Base-by-base conservation (phyloP, 2,888 invertebrate genomes). In the Tetropium fuscum region DNA sequence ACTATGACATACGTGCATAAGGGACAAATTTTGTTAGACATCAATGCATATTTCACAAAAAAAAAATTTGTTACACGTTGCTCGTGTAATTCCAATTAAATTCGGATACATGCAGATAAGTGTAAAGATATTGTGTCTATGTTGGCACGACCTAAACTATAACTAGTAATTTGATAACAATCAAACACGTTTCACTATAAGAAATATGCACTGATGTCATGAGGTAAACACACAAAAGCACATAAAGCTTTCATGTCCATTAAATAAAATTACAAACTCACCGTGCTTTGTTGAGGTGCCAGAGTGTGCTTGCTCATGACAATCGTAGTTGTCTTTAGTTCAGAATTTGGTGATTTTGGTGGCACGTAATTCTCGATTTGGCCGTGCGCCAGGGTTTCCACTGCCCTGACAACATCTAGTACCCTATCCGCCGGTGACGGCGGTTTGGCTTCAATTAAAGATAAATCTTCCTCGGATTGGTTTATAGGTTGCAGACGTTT, bases 281-380 rank as follows among this genome's bases (percentile, higher is more conserved):
- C 87, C 80, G 85, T 83, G 63, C 82, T 81, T 69, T 83, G 85
- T 83, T 90, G 90, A 76, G 90, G 87, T 74, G 93, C 93, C 73
- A 94, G 84, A 56, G 94, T 94, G 82, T 95, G 95, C 81, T 95
- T 95, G 81, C 94, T 94, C 94, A 95, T 95, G 56, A 95, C 94
- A 73, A 95, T 92, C 7, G 95, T 95, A 66, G 95, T 95, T 57
- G 94, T 95, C 85, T 95, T 95, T 69, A 82, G 71, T 69, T 82
- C 83, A 30, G 83, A 81, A 69, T 82, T 84, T 0, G 94, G 94
- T 53, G 94, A 93, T 73, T 90, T 93, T 18, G 93, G 93, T 49
- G 88, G 86, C 55, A 83, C 85, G 48, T 87, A 71, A 69, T 82
- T 79, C 58, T 85, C 85, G 36, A 82, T 81, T 20, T 85, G 84